These are phyloP conservation scores for Drosophila stalkeri DNA, from an alignment of 2,888 invertebrate species.

Conservation along the genomic window DNA sequence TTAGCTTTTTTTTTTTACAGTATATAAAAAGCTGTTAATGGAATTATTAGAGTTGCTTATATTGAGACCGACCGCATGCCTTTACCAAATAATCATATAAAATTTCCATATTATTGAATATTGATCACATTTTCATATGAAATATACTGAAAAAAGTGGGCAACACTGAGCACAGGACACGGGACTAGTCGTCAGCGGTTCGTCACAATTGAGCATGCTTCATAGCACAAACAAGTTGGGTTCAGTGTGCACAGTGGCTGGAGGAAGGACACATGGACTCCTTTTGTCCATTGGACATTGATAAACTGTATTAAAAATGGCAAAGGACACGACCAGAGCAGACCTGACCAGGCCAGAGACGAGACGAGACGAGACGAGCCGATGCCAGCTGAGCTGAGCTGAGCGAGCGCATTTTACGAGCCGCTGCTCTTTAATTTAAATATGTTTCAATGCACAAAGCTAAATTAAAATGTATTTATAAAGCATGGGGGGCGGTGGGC, in stretches of 20 bases:
- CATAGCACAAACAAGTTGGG: slow-evolving; percentile 69
- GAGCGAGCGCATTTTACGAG: slow-evolving; percentile 75
- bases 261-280: slow-evolving; percentile 11
- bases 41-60: background rate
- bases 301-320: slow-evolving; percentile 71
- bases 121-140: background rate
- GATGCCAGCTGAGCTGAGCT: slow-evolving; percentile 14
- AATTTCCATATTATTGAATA: background rate
- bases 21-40: background rate
- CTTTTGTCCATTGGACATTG: slow-evolving; percentile 63
- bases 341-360: slow-evolving; percentile 3
- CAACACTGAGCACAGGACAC: slow-evolving; percentile 22
- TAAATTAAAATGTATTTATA: slow-evolving; percentile 79
- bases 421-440: slow-evolving; percentile 79
- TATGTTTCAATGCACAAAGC: slow-evolving; percentile 81
- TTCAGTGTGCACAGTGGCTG: slow-evolving; percentile 1
- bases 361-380: no score
- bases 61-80: background rate
- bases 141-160: background rate
- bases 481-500: slow-evolving; percentile 14
- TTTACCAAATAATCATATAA: background rate
- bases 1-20: background rate
- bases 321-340: slow-evolving; percentile 40
- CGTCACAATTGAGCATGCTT: slow-evolving; percentile 69
- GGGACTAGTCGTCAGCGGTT: slow-evolving; percentile 29